Evolutionary conservation across 1,140 invertebrate genomes (phyloP), one percentile per base, ranked within the genome.

Genomic region (Penaeus japonicus): DNA sequence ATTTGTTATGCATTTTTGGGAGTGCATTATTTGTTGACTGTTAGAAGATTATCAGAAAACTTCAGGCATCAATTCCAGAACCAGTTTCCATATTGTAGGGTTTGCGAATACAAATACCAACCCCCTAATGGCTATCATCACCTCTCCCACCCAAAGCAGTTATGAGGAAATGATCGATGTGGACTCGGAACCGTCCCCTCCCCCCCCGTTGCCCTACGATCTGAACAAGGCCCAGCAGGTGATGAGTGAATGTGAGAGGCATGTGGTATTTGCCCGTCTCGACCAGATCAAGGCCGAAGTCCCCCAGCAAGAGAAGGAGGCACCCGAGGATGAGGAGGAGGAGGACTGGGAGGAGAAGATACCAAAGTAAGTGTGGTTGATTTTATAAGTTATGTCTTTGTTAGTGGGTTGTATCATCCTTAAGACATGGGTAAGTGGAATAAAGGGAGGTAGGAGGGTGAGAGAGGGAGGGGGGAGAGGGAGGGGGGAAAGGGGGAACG

Each of bases 201-300:
- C 94, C 0, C 91, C 91, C 18, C 79, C 79, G n/a, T 85, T 88
- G 82, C 93, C 94, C 0, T 96, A 95, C 91, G 96, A 97, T 92
- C 91, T 94, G n/a, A 92, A 92, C 30, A 95, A 95, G 90, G 94
- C 95, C 17, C 93, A 94, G 47, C 93, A 94, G 89, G 89, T 95
- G 5, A 96, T 96, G 96, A 95, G 95, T 87, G 96, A 97, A 90
- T 96, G 95, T 92, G 94, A 96, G 90, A 93, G 94, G 55, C 94
- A 95, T 62, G 94, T 94, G 55, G 93, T 92, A 80, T 94, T 95
- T 91, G 94, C 94, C n/a, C 94, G 95, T 87, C 92, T 93, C 15
- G 94, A 94, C 87, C 93, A 93, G 32, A 93, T 94, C 18, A 92
- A 93, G 65, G 95, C 95, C 73, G 95, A 96, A 18, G 90, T 84